Conservation (phyloP, 1,140 invertebrate genomes). For the Argopecten irradians region DNA sequence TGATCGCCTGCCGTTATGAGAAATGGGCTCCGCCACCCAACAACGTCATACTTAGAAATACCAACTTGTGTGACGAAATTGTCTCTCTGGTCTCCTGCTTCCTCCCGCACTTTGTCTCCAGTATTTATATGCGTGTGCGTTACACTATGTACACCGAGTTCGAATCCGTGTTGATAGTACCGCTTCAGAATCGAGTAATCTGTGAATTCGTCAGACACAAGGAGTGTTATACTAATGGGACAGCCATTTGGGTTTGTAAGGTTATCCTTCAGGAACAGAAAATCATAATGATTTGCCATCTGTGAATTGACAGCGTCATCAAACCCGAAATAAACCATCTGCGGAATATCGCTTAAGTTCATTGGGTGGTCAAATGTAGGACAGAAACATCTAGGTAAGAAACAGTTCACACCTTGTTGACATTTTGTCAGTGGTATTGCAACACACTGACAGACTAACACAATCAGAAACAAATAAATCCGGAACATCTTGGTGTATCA, state of each 20-base stretch:
- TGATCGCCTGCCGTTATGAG: conserved; percentile 52
- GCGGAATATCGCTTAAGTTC: conserved; percentile 52
- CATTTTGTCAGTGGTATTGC: neutral
- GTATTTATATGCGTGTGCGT: conserved; percentile 77
- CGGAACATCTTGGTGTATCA: no score
- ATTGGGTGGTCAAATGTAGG: conserved; percentile 76
- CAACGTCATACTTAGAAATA: conserved; percentile 47
- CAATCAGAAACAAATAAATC: no score
- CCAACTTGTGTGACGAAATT: conserved; percentile 32
- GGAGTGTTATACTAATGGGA: conserved; percentile 97
- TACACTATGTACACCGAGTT: conserved; percentile 93
- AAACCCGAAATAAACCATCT: conserved; percentile 66
- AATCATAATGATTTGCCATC: conserved; percentile 60
- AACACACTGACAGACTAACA: neutral
- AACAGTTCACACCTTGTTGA: conserved; percentile 81
- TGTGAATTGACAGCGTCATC: conserved; percentile 72
- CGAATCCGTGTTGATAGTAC: conserved; percentile 94
- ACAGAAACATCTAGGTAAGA: conserved; percentile 96
- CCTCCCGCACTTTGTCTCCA: conserved; percentile 81
- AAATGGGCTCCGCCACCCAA: conserved; percentile 57
- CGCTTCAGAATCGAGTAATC: conserved; percentile 98
- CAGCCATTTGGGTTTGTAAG: conserved; percentile 95
- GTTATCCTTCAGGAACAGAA: conserved; percentile 79
- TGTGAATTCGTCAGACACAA: conserved; percentile 97
- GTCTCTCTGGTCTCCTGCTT: conserved; percentile 47